These are phyloP conservation scores for Phthorimaea operculella DNA, from an alignment of 1,140 invertebrate genomes.

Conservation along the genomic window DNA sequence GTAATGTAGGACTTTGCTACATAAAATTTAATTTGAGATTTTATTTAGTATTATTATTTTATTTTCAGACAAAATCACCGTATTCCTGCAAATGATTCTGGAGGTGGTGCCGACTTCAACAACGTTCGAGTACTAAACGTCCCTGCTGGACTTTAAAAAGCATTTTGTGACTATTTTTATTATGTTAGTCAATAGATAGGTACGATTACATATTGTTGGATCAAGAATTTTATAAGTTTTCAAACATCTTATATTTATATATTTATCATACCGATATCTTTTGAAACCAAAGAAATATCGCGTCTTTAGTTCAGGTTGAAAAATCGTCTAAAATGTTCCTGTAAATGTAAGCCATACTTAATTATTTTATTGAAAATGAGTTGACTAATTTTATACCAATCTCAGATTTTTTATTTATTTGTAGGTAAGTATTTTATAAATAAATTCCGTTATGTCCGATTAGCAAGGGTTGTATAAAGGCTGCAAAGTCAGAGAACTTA, in stretches of 20 bases:
- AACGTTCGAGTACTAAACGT: constrained; percentile 72
- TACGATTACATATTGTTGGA: constrained; percentile 4
- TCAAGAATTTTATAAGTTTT: constrained; percentile 5
- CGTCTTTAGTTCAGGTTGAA: neutral
- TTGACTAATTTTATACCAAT: too few species aligned
- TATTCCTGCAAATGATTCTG: constrained; percentile 89
- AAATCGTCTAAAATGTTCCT: neutral
- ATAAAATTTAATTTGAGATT: too few species aligned
- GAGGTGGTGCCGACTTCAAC: constrained; percentile 91
- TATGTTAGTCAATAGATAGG: constrained; percentile 13
- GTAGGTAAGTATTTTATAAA: too few species aligned
- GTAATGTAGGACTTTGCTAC: too few species aligned
- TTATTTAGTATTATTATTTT: constrained; percentile 17
- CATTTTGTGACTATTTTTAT: constrained; percentile 30
- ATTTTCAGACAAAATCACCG: constrained; percentile 84
- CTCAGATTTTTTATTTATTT: too few species aligned
- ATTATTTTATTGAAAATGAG: neutral
- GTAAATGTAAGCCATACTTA: neutral
- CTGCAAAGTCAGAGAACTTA: too few species aligned
- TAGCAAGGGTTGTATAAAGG: too few species aligned
- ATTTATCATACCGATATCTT: neutral
- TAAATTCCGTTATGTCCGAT: too few species aligned
- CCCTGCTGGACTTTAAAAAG: constrained; percentile 57
- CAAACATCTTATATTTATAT: too few species aligned
- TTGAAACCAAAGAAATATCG: neutral